These are phyloP conservation scores for Drosophila peninsularis DNA, from an alignment of 2,888 invertebrate genomes.

Conservation along the genomic window DNA sequence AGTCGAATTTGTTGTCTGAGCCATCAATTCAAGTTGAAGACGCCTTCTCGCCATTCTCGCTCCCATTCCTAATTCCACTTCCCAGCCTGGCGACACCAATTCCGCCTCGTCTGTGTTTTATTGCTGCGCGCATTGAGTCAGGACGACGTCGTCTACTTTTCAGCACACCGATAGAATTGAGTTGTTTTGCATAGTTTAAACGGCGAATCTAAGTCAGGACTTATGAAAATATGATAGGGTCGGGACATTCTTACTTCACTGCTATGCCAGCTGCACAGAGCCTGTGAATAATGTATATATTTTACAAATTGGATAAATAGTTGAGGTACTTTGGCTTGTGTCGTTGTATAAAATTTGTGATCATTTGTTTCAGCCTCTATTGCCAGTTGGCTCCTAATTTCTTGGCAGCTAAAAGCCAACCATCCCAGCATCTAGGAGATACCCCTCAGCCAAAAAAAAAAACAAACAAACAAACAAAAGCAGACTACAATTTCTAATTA, in stretches of 20 bases:
- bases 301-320: slow-evolving; percentile 58
- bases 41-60: slow-evolving; percentile 31
- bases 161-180: slow-evolving; percentile 60
- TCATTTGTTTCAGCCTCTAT: slow-evolving; percentile 71
- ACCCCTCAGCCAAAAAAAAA: background rate
- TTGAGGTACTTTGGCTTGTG: slow-evolving; percentile 54
- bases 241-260: slow-evolving; percentile 23
- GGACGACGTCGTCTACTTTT: slow-evolving; percentile 72
- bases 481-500: slow-evolving; percentile 72
- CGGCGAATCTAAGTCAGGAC: slow-evolving; percentile 46
- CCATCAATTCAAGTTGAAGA: slow-evolving; percentile 79
- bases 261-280: slow-evolving; percentile 16
- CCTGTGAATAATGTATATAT: slow-evolving; percentile 78
- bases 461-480: slow-evolving; percentile 31
- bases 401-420: slow-evolving; percentile 53
- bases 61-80: background rate
- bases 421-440: background rate
- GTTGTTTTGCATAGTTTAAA: slow-evolving; percentile 77
- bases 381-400: slow-evolving; percentile 66
- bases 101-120: slow-evolving; percentile 72
- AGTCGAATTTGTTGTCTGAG: slow-evolving; percentile 79
- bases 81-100: slow-evolving; percentile 29
- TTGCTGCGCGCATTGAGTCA: slow-evolving; percentile 76
- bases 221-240: slow-evolving; percentile 70
- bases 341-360: slow-evolving; percentile 68